Conservation (phyloP, 2,113 vertebrate genomes). For the Apodemus speciosus region DNA sequence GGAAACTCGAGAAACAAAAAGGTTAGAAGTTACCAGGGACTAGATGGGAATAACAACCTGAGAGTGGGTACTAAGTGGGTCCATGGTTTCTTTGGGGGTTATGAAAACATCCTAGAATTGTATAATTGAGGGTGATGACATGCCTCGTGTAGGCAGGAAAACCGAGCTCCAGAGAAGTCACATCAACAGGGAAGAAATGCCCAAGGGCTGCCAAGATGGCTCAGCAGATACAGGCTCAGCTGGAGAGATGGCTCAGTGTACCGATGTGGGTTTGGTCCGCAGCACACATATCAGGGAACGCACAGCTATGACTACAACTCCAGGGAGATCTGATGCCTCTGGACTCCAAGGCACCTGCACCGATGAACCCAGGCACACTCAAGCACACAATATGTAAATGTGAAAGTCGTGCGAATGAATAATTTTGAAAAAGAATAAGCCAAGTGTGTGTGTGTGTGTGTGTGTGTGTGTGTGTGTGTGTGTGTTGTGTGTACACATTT, state of each 20-base stretch:
- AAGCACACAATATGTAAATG: background rate
- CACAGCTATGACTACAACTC: background rate
- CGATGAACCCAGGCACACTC: background rate
- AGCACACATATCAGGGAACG: background rate
- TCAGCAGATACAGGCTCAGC: background rate
- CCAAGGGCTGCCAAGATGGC: background rate
- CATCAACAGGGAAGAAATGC: background rate
- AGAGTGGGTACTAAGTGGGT: background rate
- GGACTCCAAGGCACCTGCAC: background rate
- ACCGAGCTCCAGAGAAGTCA: no score
- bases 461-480: background rate
- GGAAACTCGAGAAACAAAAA: background rate
- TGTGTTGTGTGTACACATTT: background rate
- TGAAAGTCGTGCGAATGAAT: background rate
- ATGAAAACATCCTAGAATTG: background rate
- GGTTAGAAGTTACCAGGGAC: background rate
- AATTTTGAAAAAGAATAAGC: background rate
- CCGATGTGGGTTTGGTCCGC: background rate
- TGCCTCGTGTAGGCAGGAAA: background rate
- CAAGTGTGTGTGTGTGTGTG: no score
- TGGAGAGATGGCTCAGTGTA: background rate
- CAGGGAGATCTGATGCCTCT: background rate
- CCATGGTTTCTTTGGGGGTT: background rate
- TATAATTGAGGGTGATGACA: background rate
- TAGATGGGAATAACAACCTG: background rate